These are phyloP conservation scores for Sipha flava DNA, from an alignment of 1,140 invertebrate species.

Conservation along the genomic window DNA sequence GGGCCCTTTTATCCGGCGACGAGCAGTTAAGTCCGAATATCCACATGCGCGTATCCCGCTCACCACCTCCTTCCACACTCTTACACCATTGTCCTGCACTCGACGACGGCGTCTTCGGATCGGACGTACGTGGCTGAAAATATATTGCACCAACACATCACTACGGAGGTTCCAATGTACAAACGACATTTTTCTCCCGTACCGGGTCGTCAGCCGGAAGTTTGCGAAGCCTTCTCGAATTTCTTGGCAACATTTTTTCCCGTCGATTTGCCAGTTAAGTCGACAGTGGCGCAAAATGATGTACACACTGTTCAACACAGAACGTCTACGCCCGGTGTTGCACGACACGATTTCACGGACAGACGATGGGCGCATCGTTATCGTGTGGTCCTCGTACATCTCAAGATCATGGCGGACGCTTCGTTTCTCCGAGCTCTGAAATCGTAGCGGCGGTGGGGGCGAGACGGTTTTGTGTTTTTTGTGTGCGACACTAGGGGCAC, in stretches of 20 bases:
- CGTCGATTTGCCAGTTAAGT: neutral
- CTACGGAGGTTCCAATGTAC: neutral
- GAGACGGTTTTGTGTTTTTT: too few species aligned
- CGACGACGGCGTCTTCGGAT: neutral
- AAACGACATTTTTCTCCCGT: too few species aligned
- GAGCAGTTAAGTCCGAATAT: conserved; percentile 4
- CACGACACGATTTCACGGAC: too few species aligned
- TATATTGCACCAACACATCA: neutral
- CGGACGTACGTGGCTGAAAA: neutral
- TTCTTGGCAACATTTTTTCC: neutral
- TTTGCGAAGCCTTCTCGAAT: neutral
- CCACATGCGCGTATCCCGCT: neutral
- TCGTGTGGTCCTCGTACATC: too few species aligned
- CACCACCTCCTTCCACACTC: neutral
- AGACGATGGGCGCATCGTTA: too few species aligned
- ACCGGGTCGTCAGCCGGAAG: neutral
- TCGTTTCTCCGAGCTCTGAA: too few species aligned
- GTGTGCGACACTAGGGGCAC: too few species aligned
- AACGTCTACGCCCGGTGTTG: too few species aligned
- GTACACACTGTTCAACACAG: too few species aligned
- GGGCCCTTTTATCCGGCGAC: conserved; percentile 13
- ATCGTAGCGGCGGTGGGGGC: too few species aligned
- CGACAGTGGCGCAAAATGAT: too few species aligned
- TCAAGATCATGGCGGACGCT: too few species aligned
- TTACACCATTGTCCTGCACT: neutral